Base-by-base conservation (phyloP, 2,113 vertebrate species). In the Dipodomys ordii region DNA sequence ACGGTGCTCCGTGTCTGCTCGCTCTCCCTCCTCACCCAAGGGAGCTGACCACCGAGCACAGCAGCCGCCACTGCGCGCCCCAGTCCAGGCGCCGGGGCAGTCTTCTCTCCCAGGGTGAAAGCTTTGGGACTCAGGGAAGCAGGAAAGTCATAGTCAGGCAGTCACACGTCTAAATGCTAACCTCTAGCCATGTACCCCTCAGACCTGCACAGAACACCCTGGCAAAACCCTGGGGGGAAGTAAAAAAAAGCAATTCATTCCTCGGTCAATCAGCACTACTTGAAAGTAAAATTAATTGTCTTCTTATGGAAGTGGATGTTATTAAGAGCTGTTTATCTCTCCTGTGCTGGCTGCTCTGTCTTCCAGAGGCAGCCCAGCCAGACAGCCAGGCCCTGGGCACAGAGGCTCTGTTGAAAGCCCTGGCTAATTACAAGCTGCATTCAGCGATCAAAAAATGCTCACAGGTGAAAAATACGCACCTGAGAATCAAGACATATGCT, bases 391-490 rank as follows among this genome's bases (percentile, higher is more conserved):
- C 6, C 27, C 27, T 0, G 27, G 2, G 23, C 83, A 22, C 1
- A 6, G n/a, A 94, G 87, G n/a, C 65, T 30, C 28, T 7, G 53
- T 64, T 93, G 91, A 95, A 93, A 94, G 86, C 83, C 92, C 13
- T 83, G 87, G 86, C 91, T 91, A 92, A 92, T 96, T 91, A 94
- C 57, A 2, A 18, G 53, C 74, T 30, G 35, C 28, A 30, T 20
- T 88, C 64, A 32, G 77, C 39, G 3, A 65, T 88, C 96, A 86
- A 86, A 90, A 39, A 13, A 83, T 39, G 60, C 77, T 80, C 64
- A 32, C 90, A 69, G 86, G 92, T 93, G 88, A 88, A 83, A 94
- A 92, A 80, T 88, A 53, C 1, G 71, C 91, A 84, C 53, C 27
- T 62, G 39, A 62, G 67, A 84, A 76, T 39, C 35, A 83, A 83